Evolutionary conservation across 2,113 vertebrate genomes (phyloP).

Genomic region (Dasyprocta punctata): DNA sequence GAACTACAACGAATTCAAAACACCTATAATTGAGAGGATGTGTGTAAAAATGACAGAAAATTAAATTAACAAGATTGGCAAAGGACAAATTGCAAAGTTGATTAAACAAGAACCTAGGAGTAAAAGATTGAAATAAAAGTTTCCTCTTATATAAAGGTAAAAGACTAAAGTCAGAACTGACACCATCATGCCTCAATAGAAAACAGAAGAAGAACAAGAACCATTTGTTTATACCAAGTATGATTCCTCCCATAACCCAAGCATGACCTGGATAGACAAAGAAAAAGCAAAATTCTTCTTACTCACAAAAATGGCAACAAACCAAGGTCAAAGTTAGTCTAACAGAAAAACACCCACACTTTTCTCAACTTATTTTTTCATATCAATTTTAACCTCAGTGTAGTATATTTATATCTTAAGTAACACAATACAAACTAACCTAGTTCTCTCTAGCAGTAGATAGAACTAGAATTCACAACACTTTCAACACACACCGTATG

Average conservation of each 20-base stretch:
- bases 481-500: neutral
- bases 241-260: neutral
- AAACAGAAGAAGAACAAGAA: neutral
- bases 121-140: slow-evolving; percentile 51
- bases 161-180: slow-evolving; percentile 53
- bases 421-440: neutral
- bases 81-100: slow-evolving; percentile 66
- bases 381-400: neutral
- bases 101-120: slow-evolving; percentile 62
- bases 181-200: neutral
- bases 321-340: neutral
- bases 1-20: slow-evolving; percentile 9
- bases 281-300: neutral
- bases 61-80: slow-evolving; percentile 56
- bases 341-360: neutral
- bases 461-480: neutral
- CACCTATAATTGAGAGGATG: neutral
- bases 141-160: slow-evolving; percentile 25
- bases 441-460: neutral
- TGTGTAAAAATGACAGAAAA: slow-evolving; percentile 54
- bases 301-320: neutral
- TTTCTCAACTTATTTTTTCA: neutral
- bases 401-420: neutral
- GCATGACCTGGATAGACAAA: neutral
- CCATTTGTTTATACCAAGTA: neutral